Percentiles rank a stretch among this genome's conserved stretches.
These are phyloP conservation scores for Subacronicta megacephala DNA, from an alignment of 2,888 invertebrate genomes.

Conservation along the genomic window DNA sequence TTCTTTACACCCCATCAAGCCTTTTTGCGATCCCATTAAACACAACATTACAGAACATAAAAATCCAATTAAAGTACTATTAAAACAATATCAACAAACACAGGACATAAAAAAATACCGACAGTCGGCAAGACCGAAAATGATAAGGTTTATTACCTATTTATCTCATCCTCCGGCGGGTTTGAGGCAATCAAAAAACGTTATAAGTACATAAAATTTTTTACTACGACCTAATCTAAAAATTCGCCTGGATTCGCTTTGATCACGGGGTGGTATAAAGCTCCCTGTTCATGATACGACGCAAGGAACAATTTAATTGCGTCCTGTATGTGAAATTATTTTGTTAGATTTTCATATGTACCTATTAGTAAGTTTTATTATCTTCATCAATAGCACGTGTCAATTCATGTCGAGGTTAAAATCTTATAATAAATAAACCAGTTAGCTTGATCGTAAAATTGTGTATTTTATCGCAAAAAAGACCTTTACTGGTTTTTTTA, in stretches of 20 bases:
- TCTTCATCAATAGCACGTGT: not conserved
- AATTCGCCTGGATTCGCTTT: constrained; percentile 84
- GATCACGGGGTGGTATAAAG: constrained; percentile 59
- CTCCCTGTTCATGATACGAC: constrained; percentile 54
- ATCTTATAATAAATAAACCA: constrained; percentile 9
- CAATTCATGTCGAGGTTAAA: not conserved
- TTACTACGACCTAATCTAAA: constrained; percentile 83
- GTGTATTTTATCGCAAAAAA: constrained; percentile 19
- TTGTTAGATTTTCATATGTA: too few relatives aligned
- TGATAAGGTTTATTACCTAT: constrained; percentile 66
- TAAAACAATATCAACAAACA: constrained; percentile 73
- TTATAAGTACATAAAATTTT: constrained; percentile 70
- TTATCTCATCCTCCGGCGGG: constrained; percentile 62
- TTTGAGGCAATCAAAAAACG: constrained; percentile 66
- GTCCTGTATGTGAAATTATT: not conserved
- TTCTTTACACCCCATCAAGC: not conserved
- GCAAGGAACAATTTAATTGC: not conserved
- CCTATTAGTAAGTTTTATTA: too few relatives aligned
- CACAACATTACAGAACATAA: constrained; percentile 67
- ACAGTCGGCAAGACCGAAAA: constrained; percentile 52
- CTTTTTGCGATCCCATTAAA: constrained; percentile 49
- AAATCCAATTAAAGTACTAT: constrained; percentile 78
- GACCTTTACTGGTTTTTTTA: not conserved
- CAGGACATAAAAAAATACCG: constrained; percentile 47
- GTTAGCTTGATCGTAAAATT: constrained; percentile 26